Percentiles rank a stretch among this genome's conserved stretches.
These are phyloP conservation scores for Acanthosepion esculentum DNA, from an alignment of 2,888 invertebrate genomes.

Conservation along the genomic window DNA sequence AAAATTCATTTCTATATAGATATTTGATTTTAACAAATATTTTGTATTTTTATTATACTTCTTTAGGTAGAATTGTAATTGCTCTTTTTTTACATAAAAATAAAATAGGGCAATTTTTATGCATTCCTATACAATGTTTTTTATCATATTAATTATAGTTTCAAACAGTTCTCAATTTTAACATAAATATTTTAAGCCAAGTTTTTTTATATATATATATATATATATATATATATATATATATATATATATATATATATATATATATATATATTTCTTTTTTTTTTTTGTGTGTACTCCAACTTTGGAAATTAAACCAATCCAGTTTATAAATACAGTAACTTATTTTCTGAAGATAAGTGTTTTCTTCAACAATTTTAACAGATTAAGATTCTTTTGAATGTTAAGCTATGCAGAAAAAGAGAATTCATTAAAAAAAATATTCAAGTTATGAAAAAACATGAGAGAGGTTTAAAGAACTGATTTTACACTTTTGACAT, in stretches of 20 bases:
- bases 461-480: not conserved
- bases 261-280: not conserved
- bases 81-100: not conserved
- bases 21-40: no score
- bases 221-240: not conserved
- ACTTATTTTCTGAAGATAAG: not conserved
- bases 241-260: not conserved
- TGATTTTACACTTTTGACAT: not conserved
- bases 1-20: not conserved
- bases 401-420: conserved; percentile 11
- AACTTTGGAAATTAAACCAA: not conserved
- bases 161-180: not conserved
- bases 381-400: not conserved
- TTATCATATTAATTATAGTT: not conserved
- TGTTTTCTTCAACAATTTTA: not conserved
- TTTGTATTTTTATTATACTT: not conserved
- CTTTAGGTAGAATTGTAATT: not conserved
- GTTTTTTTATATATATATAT: not conserved
- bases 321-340: conserved; percentile 15
- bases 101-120: not conserved
- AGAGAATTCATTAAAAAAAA: not conserved
- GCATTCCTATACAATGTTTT: not conserved
- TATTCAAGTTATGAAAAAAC: not conserved
- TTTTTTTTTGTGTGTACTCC: not conserved
- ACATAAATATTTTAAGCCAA: not conserved